These are phyloP conservation scores for Ranitomeya variabilis DNA, from an alignment of 2,113 vertebrate species.

Conservation along the genomic window DNA sequence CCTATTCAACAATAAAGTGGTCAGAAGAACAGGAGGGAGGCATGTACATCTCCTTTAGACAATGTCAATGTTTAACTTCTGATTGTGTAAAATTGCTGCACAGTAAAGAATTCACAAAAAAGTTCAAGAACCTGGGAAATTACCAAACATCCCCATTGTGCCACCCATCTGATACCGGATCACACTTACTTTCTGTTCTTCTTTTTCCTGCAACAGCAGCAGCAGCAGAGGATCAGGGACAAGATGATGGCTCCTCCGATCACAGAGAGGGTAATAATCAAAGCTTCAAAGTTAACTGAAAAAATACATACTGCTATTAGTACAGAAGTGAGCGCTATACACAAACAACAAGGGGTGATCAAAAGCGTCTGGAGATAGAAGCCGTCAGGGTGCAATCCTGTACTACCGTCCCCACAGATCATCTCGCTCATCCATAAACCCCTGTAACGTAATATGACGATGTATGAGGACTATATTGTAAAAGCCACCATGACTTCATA, in stretches of 20 bases:
- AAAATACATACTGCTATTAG: not conserved
- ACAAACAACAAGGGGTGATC: too few species aligned
- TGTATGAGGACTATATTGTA: not conserved
- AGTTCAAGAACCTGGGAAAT: too few species aligned
- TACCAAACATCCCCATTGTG: not conserved
- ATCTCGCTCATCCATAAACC: not conserved
- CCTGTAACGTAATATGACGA: not conserved
- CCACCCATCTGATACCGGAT: not conserved
- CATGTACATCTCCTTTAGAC: too few species aligned
- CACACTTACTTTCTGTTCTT: slow-evolving; percentile 74
- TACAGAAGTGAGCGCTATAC: too few species aligned
- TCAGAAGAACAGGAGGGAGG: too few species aligned
- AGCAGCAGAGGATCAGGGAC: slow-evolving; percentile 80
- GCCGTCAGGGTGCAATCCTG: not conserved
- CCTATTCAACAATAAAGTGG: too few species aligned
- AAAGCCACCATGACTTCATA: not conserved
- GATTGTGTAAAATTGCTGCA: too few species aligned
- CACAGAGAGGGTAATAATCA: slow-evolving; percentile 89
- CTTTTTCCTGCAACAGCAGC: slow-evolving; percentile 85
- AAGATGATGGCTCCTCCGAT: slow-evolving; percentile 80
- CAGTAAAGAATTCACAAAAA: too few species aligned
- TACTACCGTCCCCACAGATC: not conserved
- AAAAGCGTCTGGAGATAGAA: not conserved
- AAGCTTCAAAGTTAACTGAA: slow-evolving; percentile 90
- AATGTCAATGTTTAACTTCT: too few species aligned